These are phyloP conservation scores for Helostoma temminkii DNA, from an alignment of 2,797 vertebrate species.

Conservation along the genomic window DNA sequence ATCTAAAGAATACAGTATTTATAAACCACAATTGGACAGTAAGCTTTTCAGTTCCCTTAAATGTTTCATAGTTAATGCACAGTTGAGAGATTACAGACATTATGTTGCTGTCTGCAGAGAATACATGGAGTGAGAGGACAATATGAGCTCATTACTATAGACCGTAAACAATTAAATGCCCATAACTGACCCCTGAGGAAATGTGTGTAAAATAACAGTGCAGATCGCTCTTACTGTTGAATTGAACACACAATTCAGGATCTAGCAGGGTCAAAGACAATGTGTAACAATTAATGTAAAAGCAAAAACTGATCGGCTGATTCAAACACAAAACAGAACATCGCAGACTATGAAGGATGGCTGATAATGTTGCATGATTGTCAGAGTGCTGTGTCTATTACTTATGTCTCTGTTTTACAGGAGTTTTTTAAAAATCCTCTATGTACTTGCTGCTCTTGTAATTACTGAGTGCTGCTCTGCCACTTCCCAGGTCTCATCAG, in stretches of 20 bases:
- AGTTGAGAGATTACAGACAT: too few species aligned
- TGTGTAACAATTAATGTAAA: too few species aligned
- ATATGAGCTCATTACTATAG: too few species aligned
- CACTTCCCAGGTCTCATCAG: conserved; percentile 26
- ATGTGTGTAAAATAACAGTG: background rate
- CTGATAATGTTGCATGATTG: background rate
- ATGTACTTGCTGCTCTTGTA: conserved; percentile 17
- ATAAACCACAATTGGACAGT: background rate
- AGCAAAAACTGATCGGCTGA: too few species aligned
- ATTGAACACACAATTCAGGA: background rate
- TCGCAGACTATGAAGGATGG: too few species aligned
- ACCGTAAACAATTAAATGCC: too few species aligned
- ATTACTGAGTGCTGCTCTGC: conserved; percentile 24
- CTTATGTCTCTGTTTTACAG: background rate
- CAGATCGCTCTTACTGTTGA: background rate
- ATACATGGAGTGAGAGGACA: background rate
- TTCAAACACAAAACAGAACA: too few species aligned
- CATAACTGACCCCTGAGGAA: too few species aligned
- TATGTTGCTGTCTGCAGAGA: too few species aligned
- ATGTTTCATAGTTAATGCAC: too few species aligned
- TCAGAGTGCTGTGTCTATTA: background rate
- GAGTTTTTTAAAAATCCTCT: background rate
- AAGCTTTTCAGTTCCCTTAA: background rate
- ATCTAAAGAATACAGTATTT: background rate
- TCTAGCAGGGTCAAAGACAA: background rate